Evolutionary conservation across 1,140 invertebrate genomes (phyloP), one percentile per base, ranked within the genome.

Genomic region (Neoseiulus cucumeris): DNA sequence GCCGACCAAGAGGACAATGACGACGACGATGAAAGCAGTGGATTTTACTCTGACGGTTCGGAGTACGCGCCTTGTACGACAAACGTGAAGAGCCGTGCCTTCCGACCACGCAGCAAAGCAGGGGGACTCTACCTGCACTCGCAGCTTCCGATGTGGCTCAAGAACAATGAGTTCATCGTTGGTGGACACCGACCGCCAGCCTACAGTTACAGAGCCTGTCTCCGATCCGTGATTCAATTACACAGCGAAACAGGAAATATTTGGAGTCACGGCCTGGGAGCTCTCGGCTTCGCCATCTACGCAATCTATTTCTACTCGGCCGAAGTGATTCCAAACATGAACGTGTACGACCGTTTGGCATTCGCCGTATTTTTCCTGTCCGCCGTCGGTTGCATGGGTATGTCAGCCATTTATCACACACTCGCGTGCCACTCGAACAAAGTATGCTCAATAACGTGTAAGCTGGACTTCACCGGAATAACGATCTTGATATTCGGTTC

Each of bases 321-420:
- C 2, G 51, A 59, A 12, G 51, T 59, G 17, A 25, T 59, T 17
- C 51, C 51, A 14, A 12, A 33, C 51, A 59, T 59, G 51, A 33
- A 59, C 22, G 5, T 59, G 14, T 59, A 59, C 22, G 51, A 59
- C 9, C 51, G 66, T 17, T 33, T 68, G 17, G 51, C 65, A 14
- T 67, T 66, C 44, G 29, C 44, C 2, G 30, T 64, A 7, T 70
- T 70, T 66, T 70, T 70, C 44, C 33, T 69, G 7, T 64, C 68
- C 17, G 69, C 69, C 25, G 29, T 70, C 17, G 39, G 59, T n/a
- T 70, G 69, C 45, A 42, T 70, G 39, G 66, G 66, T 12, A 65
- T 65, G 28, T 70, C 69, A 17, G 59, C 66, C 39, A 59, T 70
- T n/a, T 70, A 65, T 47, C 69, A 70, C 66, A 70, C 69, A 9